Base-by-base conservation (phyloP, 2,888 invertebrate species). In the Erpobdella octoculata region DNA sequence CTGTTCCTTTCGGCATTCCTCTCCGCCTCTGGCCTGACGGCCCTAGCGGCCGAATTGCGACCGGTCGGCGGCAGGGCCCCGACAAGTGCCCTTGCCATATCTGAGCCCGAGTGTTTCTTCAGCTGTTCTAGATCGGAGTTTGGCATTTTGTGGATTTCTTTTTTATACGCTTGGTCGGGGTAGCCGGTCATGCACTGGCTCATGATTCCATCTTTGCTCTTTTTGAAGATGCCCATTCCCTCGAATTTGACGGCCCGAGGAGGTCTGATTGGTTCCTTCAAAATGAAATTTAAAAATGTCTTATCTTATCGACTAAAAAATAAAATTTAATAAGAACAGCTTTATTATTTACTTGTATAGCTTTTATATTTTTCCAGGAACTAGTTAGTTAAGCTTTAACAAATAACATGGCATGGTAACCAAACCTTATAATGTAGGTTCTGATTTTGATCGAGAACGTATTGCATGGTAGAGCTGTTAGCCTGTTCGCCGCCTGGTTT, bases 241-340 rank as follows among this genome's bases (percentile, higher is more conserved):
- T 77, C 76, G 1, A 75, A 76, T 48, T 75, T 75, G 33, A 77
- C 53, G 15, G 71, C 72, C 33, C 69, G 35, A 18, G 68, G 31
- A 36, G 25, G 58, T 62, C 38, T 12, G 53, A 35, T 12, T 31
- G 36, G 21, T 28, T 69, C 73, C 18, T 25, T 37, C 71, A 72
- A 76, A 66, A 71, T 61, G 38, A 61, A 71, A 70, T 76, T 76
- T n/a, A n/a, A n/a, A n/a, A n/a, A n/a, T n/a, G n/a, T n/a, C n/a
- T n/a, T n/a, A n/a, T n/a, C n/a, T n/a, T n/a, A n/a, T n/a, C n/a
- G n/a, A n/a, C n/a, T n/a, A n/a, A n/a, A n/a, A n/a, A n/a, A n/a
- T n/a, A n/a, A n/a, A n/a, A n/a, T n/a, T n/a, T n/a, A n/a, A 46
- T n/a, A n/a, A 46, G 5, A 3, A 5, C 46, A n/a, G 46, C 3